These are phyloP conservation scores for Limonius californicus DNA, from an alignment of 1,140 invertebrate genomes.

Conservation along the genomic window DNA sequence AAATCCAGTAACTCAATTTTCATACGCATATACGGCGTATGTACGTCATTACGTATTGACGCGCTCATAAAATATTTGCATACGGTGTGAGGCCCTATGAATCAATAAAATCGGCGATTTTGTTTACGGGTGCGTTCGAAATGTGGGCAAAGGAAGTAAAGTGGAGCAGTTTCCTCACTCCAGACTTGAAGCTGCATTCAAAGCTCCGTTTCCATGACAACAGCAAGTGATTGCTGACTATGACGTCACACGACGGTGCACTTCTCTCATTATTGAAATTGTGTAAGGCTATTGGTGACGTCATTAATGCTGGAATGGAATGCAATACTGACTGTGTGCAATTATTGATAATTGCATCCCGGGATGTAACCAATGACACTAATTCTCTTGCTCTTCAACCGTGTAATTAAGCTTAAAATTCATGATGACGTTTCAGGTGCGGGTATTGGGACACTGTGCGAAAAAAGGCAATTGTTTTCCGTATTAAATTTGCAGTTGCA, in stretches of 20 bases:
- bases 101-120: conserved; percentile 10
- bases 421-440: no score
- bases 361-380: no score
- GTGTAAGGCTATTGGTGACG: not conserved
- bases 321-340: no score
- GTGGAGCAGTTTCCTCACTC: conserved; percentile 5
- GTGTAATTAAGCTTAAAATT: no score
- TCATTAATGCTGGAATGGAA: no score
- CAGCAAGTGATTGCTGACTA: not conserved
- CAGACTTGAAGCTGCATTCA: not conserved
- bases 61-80: conserved; percentile 2
- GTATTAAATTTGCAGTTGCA: no score
- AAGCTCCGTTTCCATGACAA: not conserved
- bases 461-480: no score
- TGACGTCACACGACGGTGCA: conserved; percentile 5
- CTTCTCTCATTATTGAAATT: conserved; percentile 6
- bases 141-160: not conserved
- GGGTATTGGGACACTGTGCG: no score
- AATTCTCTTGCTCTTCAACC: no score
- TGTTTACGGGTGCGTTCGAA: conserved; percentile 5
- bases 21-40: not conserved
- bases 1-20: not conserved
- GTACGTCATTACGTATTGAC: not conserved
- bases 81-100: not conserved
- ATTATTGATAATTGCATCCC: no score